phyloP scores from a whole-genome alignment of 2,797 vertebrate genomes.

The Cygnus olor region DNA sequence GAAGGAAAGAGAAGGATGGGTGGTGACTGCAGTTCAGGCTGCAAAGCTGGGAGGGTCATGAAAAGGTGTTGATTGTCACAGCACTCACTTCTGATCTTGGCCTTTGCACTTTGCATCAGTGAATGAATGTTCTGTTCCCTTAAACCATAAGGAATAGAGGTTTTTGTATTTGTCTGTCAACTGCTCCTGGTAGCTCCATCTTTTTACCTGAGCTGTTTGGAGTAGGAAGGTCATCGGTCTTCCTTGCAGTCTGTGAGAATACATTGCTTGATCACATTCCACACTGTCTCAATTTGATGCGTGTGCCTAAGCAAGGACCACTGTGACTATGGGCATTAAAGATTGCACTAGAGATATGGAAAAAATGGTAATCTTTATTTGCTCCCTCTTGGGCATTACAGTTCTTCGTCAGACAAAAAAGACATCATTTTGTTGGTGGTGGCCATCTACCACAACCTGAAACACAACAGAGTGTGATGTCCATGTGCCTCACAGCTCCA shows the following conservation, averaged over 20 bases:
- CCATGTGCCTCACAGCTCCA: not conserved
- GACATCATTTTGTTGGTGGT: fast-evolving
- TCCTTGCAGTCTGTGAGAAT: not conserved
- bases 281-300: not conserved
- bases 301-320: fast-evolving
- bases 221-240: not conserved
- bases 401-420: not conserved
- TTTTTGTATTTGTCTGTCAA: not conserved
- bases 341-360: fast-evolving
- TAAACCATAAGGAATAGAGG: not conserved
- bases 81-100: not conserved
- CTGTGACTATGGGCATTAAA: not conserved
- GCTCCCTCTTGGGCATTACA: fast-evolving
- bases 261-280: not conserved
- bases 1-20: fast-evolving
- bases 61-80: not conserved
- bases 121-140: not conserved
- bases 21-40: not conserved
- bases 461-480: too few relatives aligned
- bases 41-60: not conserved
- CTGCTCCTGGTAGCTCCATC: not conserved
- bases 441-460: too few relatives aligned
- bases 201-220: not conserved
- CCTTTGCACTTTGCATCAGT: not conserved
- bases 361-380: not conserved